These are phyloP conservation scores for Pelagia noctiluca DNA, from an alignment of 30 jellyfish, hydroid and myxozoan species.

Conservation along the genomic window DNA sequence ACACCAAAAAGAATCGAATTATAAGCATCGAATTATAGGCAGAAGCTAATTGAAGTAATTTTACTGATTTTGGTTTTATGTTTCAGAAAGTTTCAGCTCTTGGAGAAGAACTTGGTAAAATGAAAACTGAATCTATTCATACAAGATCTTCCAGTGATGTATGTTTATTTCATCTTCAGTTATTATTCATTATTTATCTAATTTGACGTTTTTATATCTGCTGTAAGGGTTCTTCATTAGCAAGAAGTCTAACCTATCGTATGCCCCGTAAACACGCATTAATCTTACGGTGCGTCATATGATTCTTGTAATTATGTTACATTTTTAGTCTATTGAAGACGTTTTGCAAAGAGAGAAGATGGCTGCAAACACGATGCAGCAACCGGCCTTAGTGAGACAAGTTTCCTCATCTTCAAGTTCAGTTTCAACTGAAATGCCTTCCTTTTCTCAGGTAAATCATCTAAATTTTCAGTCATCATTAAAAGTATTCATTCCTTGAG, in stretches of 20 bases:
- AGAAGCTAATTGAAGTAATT: background rate
- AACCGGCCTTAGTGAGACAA: slow-evolving; percentile 38
- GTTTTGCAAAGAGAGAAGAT: slow-evolving; percentile 45
- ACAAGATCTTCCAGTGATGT: slow-evolving; percentile 58
- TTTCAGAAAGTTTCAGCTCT: slow-evolving; percentile 63
- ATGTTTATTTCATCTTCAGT: too few species aligned
- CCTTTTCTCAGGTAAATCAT: slow-evolving; percentile 25
- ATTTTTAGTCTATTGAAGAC: slow-evolving; percentile 54
- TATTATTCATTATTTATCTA: too few species aligned
- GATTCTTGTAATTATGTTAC: background rate
- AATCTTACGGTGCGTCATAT: too few species aligned
- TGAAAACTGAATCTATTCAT: slow-evolving; percentile 56
- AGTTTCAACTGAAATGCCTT: slow-evolving; percentile 26
- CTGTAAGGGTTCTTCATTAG: too few species aligned
- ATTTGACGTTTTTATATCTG: too few species aligned
- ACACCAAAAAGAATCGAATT: too few species aligned
- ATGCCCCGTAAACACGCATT: too few species aligned
- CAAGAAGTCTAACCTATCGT: too few species aligned
- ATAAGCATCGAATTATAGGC: background rate
- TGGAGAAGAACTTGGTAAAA: slow-evolving; percentile 65
- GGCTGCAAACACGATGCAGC: background rate
- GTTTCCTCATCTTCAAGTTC: slow-evolving; percentile 45
- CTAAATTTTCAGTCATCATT: too few species aligned
- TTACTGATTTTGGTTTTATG: background rate
- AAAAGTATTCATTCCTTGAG: too few species aligned